These are phyloP conservation scores for Nestor notabilis DNA, from an alignment of 2,113 vertebrate species.

Conservation along the genomic window DNA sequence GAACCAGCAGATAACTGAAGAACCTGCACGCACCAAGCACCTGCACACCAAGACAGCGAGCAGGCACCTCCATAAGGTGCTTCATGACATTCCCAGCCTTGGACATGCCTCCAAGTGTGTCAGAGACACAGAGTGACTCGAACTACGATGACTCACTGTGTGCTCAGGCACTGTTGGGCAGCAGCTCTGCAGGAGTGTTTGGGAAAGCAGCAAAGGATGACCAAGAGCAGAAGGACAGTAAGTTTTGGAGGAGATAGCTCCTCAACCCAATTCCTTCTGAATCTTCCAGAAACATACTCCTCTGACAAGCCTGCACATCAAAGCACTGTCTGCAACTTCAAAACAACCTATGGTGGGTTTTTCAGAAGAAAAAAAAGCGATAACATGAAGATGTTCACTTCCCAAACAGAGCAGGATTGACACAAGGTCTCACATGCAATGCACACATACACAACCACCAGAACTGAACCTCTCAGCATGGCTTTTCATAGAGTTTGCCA, in stretches of 20 bases:
- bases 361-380: background rate
- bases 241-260: background rate
- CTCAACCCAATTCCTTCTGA: background rate
- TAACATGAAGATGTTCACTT: background rate
- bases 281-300: background rate
- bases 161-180: background rate
- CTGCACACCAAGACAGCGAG: accelerated
- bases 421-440: background rate
- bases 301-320: background rate
- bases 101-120: background rate
- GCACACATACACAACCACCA: background rate
- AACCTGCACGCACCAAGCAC: accelerated
- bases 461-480: background rate
- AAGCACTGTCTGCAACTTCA: background rate
- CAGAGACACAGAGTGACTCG: background rate
- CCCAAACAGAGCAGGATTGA: background rate
- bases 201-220: background rate
- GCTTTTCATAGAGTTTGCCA: background rate
- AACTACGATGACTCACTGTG: background rate
- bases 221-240: background rate
- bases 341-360: background rate
- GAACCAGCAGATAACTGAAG: background rate
- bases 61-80: accelerated
- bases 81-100: no score
- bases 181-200: background rate